Conservation (phyloP, 2,113 vertebrate species). For the Cavia porcellus region DNA sequence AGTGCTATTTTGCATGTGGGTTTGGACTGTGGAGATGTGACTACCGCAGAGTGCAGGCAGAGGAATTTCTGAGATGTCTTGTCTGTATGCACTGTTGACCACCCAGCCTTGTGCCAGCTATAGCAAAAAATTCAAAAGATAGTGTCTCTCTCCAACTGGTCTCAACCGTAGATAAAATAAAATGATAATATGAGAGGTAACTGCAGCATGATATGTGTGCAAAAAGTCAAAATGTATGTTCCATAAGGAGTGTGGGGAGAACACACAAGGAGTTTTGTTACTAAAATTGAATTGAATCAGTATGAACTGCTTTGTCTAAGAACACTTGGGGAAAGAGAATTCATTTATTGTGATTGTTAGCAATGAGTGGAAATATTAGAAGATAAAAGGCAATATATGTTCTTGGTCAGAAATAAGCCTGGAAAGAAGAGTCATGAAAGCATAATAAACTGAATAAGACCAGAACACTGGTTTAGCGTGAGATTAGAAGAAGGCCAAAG, state of each 20-base stretch:
- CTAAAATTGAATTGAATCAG: not conserved
- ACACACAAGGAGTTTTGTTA: not conserved
- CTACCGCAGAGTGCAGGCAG: no score
- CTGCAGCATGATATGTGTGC: not conserved
- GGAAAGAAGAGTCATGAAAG: not conserved
- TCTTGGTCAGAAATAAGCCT: not conserved
- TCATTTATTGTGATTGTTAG: not conserved
- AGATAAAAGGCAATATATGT: not conserved
- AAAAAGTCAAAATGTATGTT: not conserved
- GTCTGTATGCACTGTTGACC: not conserved
- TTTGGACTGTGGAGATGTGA: not conserved
- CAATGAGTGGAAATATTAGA: not conserved
- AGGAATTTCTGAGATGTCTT: not conserved
- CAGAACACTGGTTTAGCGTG: not conserved
- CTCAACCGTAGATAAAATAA: not conserved
- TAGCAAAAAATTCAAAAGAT: not conserved
- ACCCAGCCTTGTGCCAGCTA: not conserved
- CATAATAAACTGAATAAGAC: not conserved
- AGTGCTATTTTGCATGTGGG: not conserved
- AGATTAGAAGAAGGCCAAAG: not conserved
- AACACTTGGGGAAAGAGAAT: rapidly evolving
- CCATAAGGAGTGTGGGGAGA: not conserved
- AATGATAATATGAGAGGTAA: not conserved
- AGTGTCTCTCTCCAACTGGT: not conserved
- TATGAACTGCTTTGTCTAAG: not conserved